Conservation (phyloP, 2,888 invertebrate genomes). For the Sceliomorpha sp. region DNA sequence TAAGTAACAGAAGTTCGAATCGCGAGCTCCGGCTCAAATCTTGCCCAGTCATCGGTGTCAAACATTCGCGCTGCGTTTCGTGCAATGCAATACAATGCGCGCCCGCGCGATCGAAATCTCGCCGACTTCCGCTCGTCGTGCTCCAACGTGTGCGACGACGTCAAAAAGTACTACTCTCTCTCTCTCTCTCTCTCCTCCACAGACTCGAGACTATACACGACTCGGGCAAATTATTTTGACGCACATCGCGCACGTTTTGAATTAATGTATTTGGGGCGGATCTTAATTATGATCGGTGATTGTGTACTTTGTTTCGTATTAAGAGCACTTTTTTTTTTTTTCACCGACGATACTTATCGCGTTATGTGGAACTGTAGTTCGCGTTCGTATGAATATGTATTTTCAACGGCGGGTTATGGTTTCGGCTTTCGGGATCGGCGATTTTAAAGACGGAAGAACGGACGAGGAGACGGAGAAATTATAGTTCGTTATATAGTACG, state of each 20-base stretch:
- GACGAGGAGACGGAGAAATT: too few species aligned
- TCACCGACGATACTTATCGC: too few species aligned
- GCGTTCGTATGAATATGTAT: too few species aligned
- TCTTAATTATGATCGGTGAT: constrained; percentile 32
- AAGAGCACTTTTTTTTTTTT: too few species aligned
- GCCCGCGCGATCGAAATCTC: constrained; percentile 38
- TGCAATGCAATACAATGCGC: constrained; percentile 21
- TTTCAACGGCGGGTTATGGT: too few species aligned
- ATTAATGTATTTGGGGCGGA: constrained; percentile 14
- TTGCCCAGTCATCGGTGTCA: background rate
- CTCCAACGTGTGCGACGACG: constrained; percentile 10
- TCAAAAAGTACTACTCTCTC: constrained; percentile 33
- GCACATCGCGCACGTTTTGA: constrained; percentile 39
- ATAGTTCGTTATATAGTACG: too few species aligned
- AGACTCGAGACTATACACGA: too few species aligned
- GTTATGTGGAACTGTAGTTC: too few species aligned
- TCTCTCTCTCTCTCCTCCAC: too few species aligned
- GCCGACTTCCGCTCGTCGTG: constrained; percentile 26
- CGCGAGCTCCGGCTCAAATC: background rate
- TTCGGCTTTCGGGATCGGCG: too few species aligned
- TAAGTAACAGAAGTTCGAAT: constrained; percentile 1
- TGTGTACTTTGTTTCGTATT: too few species aligned
- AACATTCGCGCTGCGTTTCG: constrained; percentile 26
- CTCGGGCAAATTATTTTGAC: constrained; percentile 46
- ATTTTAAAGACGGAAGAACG: too few species aligned